Base-by-base conservation (phyloP, 1,140 invertebrate species). In the Macrosteles quadrilineatus region DNA sequence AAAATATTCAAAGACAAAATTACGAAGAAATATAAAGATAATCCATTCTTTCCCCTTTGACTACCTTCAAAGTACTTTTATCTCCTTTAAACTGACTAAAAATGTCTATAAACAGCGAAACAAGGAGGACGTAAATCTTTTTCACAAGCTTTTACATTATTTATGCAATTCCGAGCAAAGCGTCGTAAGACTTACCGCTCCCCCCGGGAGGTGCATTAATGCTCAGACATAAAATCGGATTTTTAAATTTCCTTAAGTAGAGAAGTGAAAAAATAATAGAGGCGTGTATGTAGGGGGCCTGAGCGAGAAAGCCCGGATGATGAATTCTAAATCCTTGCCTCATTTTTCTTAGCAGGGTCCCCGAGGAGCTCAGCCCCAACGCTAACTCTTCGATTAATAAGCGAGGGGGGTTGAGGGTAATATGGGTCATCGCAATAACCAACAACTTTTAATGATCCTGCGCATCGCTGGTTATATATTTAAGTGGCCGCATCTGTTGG, bases 331-430 rank as follows among this genome's bases (percentile, higher is more conserved):
- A 63, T 63, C 59, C 59, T 63, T 63, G 59, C 59, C 31, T 63
- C 59, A 63, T 63, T 63, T 63, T 63, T 63, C 59, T 63, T 63
- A 19, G 59, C 29, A 30, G 27, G 27, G 19, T 32, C 59, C 59
- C n/a, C 4, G n/a, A 27, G 59, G 31, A 32, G n/a, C 19, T 25
- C 59, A 63, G 27, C 59, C 59, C 59, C 29, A 63, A 63, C 59
- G 29, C 31, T 63, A 63, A 63, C 59, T 63, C 59, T 63, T 63
- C 59, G 59, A 63, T 63, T 63, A 63, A 63, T 63, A 63, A 63
- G 59, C 59, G n/a, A 30, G 59, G 59, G 21, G 12, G 59, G 27
- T 19, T 4, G 47, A 21, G 47, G 47, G 47, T n/a, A 19, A 50
- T 50, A 19, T 50, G 47, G 47, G 47, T 50, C 47, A 50, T n/a